Percentiles rank a stretch among this genome's conserved stretches.
These are phyloP conservation scores for Belgica antarctica DNA, from an alignment of 2,888 invertebrate species.

Conservation along the genomic window DNA sequence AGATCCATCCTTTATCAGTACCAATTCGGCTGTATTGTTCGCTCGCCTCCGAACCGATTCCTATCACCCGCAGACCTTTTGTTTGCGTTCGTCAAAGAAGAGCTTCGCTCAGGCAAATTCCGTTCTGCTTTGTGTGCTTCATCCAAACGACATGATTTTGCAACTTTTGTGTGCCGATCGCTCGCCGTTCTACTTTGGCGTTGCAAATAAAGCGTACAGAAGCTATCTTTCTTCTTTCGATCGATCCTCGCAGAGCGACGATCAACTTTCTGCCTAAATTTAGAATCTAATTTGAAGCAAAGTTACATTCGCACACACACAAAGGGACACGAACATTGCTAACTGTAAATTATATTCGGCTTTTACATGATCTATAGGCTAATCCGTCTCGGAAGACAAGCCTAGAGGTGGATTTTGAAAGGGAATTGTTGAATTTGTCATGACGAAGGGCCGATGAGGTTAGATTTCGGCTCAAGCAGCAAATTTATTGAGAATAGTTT, in stretches of 20 bases:
- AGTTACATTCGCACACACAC: conserved; percentile 22
- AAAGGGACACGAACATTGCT: not conserved
- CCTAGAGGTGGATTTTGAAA: too few species aligned
- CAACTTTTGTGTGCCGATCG: not conserved
- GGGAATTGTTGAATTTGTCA: too few species aligned
- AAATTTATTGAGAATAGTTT: too few species aligned
- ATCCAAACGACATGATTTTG: not conserved
- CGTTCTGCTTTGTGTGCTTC: not conserved
- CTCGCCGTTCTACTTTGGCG: not conserved
- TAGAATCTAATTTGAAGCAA: conserved; percentile 6
- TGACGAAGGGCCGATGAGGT: too few species aligned
- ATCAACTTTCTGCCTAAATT: conserved; percentile 7
- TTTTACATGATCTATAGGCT: conserved; percentile 8
- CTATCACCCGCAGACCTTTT: too few species aligned
- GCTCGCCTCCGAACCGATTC: too few species aligned
- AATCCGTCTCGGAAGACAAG: too few species aligned
- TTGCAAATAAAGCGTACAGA: not conserved
- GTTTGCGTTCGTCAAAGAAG: too few species aligned
- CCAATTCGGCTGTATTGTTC: too few species aligned
- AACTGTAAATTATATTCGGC: conserved; percentile 6
- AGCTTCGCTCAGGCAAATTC: not conserved
- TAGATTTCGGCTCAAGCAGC: too few species aligned
- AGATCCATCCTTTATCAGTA: too few species aligned
- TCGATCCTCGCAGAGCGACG: not conserved
- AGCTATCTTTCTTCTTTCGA: not conserved